Evolutionary conservation across 2,888 invertebrate species (phyloP).

Genomic region (Cryptus armator): DNA sequence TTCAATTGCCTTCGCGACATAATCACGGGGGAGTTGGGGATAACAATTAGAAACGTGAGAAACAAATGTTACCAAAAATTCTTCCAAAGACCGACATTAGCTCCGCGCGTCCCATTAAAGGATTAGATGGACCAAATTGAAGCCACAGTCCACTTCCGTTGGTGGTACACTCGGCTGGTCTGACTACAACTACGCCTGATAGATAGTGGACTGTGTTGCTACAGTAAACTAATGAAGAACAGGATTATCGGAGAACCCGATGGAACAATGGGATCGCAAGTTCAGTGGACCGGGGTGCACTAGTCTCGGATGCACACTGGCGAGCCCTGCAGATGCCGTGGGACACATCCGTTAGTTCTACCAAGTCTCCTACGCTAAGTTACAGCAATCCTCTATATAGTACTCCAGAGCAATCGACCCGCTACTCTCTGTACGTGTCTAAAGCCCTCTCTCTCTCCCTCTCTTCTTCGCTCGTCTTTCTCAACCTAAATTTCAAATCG

Average conservation of each 20-base stretch:
- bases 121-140: conserved; percentile 9
- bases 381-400: conserved; percentile 6
- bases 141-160: conserved; percentile 5
- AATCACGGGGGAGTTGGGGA: too few species aligned
- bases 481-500: conserved; percentile 19
- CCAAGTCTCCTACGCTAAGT: conserved; percentile 9
- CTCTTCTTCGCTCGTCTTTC: background rate
- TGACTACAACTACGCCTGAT: background rate
- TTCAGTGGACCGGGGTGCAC: conserved; percentile 3
- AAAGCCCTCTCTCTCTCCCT: conserved; percentile 1
- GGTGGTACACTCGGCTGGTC: background rate
- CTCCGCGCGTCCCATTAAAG: background rate
- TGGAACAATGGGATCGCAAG: conserved; percentile 54
- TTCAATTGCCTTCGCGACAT: too few species aligned
- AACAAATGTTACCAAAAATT: background rate
- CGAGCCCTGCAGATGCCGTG: conserved; percentile 20
- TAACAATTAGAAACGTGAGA: background rate
- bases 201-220: conserved; percentile 22
- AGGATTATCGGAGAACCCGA: conserved; percentile 57
- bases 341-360: conserved; percentile 22
- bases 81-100: background rate
- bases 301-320: conserved; percentile 22
- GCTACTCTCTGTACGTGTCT: conserved; percentile 14
- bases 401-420: conserved; percentile 38
- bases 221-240: conserved; percentile 28